Evolutionary conservation across 2,113 vertebrate genomes (phyloP).

Genomic region (Phyllostomus discolor): DNA sequence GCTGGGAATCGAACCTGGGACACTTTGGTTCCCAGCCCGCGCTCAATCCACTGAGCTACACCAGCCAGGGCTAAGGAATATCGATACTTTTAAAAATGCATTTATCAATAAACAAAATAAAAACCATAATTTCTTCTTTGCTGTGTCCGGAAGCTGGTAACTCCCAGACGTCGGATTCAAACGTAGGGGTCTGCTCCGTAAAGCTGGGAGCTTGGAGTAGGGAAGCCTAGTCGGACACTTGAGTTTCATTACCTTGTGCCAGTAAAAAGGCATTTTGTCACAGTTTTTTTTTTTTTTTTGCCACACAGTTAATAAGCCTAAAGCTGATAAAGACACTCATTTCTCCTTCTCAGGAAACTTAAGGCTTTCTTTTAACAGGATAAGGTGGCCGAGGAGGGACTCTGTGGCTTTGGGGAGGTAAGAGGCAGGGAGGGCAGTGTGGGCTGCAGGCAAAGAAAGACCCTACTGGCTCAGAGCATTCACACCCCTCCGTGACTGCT

Average conservation of each 20-base stretch:
- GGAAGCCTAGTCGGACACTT: not conserved
- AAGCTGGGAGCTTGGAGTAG: not conserved
- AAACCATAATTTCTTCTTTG: not conserved
- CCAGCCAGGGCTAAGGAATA: no score
- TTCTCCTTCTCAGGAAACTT: conserved; percentile 10
- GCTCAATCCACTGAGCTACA: no score
- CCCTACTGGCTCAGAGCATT: not conserved
- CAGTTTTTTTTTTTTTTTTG: not conserved
- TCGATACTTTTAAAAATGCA: not conserved
- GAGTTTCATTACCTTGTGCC: not conserved
- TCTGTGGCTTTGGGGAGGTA: not conserved
- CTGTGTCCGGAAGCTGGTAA: not conserved
- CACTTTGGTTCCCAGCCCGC: no score
- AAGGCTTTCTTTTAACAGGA: not conserved
- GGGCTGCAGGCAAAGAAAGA: conserved; percentile 3
- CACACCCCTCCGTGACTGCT: conserved; percentile 21
- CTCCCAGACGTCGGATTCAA: not conserved
- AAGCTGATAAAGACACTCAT: not conserved
- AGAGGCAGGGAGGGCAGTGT: not conserved
- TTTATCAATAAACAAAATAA: not conserved
- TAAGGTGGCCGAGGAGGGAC: conserved; percentile 20
- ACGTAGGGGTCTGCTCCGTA: not conserved
- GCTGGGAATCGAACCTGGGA: no score
- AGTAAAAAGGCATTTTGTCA: conserved; percentile 19
- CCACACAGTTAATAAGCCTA: conserved; percentile 9